Percentiles rank a stretch among this genome's conserved stretches.
These are phyloP conservation scores for Sinocyclocheilus anophthalmus DNA, from an alignment of 2,113 vertebrate genomes.

Conservation along the genomic window DNA sequence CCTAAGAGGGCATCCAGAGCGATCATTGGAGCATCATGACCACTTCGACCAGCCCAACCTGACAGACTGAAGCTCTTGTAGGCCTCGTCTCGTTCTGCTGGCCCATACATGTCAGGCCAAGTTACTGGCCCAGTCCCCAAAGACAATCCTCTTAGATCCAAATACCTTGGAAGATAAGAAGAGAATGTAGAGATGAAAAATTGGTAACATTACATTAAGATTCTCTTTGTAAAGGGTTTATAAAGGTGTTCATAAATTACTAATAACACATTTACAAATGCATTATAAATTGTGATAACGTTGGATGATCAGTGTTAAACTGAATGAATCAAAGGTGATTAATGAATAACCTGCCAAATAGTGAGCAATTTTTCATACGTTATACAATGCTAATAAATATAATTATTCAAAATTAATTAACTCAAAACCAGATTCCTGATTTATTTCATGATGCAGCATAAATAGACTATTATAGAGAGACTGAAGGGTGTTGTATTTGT, in stretches of 20 bases:
- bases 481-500: no score
- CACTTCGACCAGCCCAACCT: slow-evolving; percentile 81
- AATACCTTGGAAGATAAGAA: slow-evolving; percentile 70
- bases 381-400: no score
- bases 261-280: no score
- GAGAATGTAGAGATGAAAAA: background rate
- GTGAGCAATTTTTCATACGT: no score
- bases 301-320: no score
- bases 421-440: no score
- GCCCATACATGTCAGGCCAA: slow-evolving; percentile 70
- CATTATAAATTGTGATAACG: no score
- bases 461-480: no score
- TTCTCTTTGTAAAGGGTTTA: background rate
- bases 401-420: no score
- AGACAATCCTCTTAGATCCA: slow-evolving; percentile 74
- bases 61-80: slow-evolving; percentile 79
- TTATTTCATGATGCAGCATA: no score
- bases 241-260: background rate
- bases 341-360: no score
- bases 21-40: slow-evolving; percentile 86
- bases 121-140: slow-evolving; percentile 66
- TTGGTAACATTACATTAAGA: background rate
- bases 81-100: slow-evolving; percentile 74
- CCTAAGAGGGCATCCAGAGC: slow-evolving; percentile 80
- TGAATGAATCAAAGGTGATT: no score